Percentiles rank a stretch among this genome's conserved stretches.
Evolutionary conservation across 2,888 invertebrate species (phyloP).

Genomic region (Lasioglossum figueresi): DNA sequence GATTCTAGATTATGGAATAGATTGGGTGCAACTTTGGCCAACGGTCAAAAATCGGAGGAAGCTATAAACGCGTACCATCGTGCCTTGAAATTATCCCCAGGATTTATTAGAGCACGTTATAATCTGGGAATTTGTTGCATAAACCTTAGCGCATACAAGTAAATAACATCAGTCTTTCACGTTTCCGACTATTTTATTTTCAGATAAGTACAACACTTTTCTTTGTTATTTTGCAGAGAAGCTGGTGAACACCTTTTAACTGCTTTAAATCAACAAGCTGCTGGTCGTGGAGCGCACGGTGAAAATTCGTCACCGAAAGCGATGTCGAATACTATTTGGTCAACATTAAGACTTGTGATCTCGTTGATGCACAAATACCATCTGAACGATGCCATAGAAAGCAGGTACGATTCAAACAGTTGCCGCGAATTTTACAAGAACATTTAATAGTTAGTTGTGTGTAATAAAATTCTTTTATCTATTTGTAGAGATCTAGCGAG

Average conservation of each 20-base stretch:
- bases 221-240: conserved; percentile 86
- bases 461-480: conserved; percentile 20
- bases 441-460: background rate
- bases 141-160: conserved; percentile 95
- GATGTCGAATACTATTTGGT: conserved; percentile 98
- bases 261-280: conserved; percentile 96
- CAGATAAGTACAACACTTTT: background rate
- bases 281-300: conserved; percentile 86
- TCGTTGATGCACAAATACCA: conserved; percentile 89
- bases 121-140: conserved; percentile 99
- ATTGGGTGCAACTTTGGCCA: conserved; percentile 98
- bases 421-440: background rate
- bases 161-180: conserved; percentile 53
- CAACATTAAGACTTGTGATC: conserved; percentile 94
- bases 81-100: conserved; percentile 95
- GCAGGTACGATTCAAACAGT: conserved; percentile 79
- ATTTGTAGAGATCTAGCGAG: conserved; percentile 82
- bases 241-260: conserved; percentile 97
- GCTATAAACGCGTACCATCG: conserved; percentile 98
- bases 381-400: conserved; percentile 85
- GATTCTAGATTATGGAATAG: conserved; percentile 98
- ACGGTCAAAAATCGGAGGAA: conserved; percentile 97
- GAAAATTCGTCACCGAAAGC: conserved; percentile 84
- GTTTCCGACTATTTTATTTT: background rate
- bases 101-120: conserved; percentile 98